Conservation (phyloP, 1,140 invertebrate species). For the Drosophila ironensis region DNA sequence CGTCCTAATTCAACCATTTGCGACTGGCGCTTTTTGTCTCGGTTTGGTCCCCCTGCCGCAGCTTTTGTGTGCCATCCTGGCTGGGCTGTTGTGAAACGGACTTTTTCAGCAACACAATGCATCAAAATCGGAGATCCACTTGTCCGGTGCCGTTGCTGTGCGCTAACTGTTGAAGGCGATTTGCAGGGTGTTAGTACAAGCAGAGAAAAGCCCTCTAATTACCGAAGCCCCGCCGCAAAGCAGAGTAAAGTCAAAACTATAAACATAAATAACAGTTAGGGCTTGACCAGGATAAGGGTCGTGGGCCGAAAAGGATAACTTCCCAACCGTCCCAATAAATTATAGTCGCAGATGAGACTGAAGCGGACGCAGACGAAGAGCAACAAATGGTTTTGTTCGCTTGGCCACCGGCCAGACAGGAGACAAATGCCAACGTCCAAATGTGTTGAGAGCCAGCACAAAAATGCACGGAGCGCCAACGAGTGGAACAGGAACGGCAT, state of each 20-base stretch:
- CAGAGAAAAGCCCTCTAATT: constrained; percentile 67
- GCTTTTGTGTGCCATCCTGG: constrained; percentile 4
- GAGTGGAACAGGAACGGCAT: background rate
- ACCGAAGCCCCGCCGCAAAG: constrained; percentile 56
- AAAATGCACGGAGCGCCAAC: constrained; percentile 10
- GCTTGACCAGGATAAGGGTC: constrained; percentile 7
- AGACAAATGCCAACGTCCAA: constrained; percentile 76
- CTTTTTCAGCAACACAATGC: constrained; percentile 52
- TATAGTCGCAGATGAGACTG: constrained; percentile 51
- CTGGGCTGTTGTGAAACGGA: constrained; percentile 10
- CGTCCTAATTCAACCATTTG: constrained; percentile 43
- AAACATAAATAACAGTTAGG: constrained; percentile 76
- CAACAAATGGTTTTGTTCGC: constrained; percentile 70
- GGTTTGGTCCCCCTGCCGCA: background rate
- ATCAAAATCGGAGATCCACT: constrained; percentile 52
- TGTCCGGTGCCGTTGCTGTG: constrained; percentile 10
- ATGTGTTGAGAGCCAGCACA: constrained; percentile 71
- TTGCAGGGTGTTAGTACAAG: constrained; percentile 28
- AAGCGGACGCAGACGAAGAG: constrained; percentile 26
- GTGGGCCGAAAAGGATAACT: constrained; percentile 8
- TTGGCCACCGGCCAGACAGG: constrained; percentile 63
- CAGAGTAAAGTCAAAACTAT: constrained; percentile 75
- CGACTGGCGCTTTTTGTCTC: constrained; percentile 3
- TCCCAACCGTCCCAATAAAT: constrained; percentile 65
- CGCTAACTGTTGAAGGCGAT: constrained; percentile 54